Base-by-base conservation (phyloP, 2,797 vertebrate genomes). In the Tarsius wallacei region DNA sequence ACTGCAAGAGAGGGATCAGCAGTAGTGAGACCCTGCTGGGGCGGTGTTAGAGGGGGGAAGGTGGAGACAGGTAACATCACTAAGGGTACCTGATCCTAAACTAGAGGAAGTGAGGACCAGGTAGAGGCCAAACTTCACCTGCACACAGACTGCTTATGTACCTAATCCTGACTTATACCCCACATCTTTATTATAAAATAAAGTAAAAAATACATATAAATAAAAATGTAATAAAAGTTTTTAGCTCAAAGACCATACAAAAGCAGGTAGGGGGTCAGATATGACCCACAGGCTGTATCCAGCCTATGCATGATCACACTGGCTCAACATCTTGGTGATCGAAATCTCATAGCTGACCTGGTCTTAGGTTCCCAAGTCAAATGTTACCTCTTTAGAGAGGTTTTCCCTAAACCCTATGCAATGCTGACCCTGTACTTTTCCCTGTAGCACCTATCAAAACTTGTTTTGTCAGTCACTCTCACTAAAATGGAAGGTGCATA, bases 151-250 rank as follows among this genome's bases (percentile, higher is more conserved):
- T 42, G 42, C 42, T 42, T 42, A 42, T 42, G 42, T 42, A 42
- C 42, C 42, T 42, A 42, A 42, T 42, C 42, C 42, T 42, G 42
- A 42, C 42, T 42, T 42, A 42, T 42, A 42, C 42, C 42, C 42
- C 42, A 42, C 42, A 42, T 42, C 42, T 42, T 42, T 42, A 42
- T 42, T 42, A 42, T 42, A 42, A 42, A 42, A 42, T 42, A 42
- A 42, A 42, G 42, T 42, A 42, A 42, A 42, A 42, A 42, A 5
- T 42, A 42, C 5, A 42, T 42, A 42, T 42, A 42, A 42, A 42
- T 49, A 89, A 64, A 91, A 84, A 70, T 47, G 16, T 68, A 24
- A 80, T 86, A 94, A 57, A 57, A 76, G 47, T 68, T 94, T 51
- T 83, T 90, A 92, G 55, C 8, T 71, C 81, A 87, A 90, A 19